Percentiles rank a stretch among this genome's conserved stretches.
These are phyloP conservation scores for Enteromius anoplus DNA, from an alignment of 2,797 vertebrate genomes.

Conservation along the genomic window DNA sequence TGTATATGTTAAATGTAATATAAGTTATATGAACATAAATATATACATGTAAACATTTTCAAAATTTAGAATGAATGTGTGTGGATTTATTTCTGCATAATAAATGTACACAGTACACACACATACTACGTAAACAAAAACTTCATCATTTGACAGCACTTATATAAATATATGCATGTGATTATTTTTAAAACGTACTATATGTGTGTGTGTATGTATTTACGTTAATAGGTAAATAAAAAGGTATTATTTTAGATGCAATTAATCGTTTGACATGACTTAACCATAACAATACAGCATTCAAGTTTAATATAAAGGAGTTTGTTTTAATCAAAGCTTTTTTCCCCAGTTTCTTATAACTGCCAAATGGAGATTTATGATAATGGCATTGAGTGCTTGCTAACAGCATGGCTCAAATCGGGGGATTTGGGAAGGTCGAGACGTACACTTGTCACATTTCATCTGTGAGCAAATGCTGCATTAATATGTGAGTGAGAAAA, in stretches of 20 bases:
- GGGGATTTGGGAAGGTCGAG: conserved; percentile 6
- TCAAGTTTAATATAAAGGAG: not conserved
- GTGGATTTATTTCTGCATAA: too few relatives aligned
- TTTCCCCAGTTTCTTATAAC: not conserved
- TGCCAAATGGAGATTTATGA: conserved; percentile 17
- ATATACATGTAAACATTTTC: too few relatives aligned
- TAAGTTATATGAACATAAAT: too few relatives aligned
- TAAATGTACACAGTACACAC: too few relatives aligned
- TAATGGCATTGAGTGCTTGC: not conserved
- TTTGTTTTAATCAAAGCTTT: conserved; percentile 1
- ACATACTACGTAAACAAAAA: too few relatives aligned
- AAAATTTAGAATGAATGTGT: too few relatives aligned
- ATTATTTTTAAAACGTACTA: not conserved
- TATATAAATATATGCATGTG: not conserved
- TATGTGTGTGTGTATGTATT: not conserved
- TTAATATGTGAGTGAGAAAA: conserved; percentile 9
- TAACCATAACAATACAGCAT: not conserved
- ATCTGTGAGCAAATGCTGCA: conserved; percentile 16
- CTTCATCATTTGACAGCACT: too few relatives aligned
- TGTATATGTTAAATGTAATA: too few relatives aligned
- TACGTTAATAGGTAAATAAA: not conserved
- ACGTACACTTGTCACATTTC: conserved; percentile 21
- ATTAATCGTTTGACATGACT: not conserved
- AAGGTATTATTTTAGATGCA: not conserved
- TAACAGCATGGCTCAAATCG: conserved; percentile 17